These are phyloP conservation scores for Corydoras maculifer DNA, from an alignment of 2,113 vertebrate genomes.

Conservation along the genomic window DNA sequence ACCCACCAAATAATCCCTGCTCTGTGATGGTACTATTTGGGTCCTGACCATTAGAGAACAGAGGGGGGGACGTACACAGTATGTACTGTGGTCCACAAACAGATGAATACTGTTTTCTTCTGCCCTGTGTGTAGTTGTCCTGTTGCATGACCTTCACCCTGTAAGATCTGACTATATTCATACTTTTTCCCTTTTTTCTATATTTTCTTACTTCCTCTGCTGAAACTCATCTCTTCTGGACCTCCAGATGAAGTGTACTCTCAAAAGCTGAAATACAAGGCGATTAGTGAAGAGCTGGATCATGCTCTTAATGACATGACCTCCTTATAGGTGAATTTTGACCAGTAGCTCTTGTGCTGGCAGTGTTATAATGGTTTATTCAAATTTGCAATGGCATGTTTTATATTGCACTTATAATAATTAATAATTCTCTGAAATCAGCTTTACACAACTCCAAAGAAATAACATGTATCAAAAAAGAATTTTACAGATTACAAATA, in stretches of 20 bases:
- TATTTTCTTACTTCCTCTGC: slow-evolving; percentile 32
- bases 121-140: background rate
- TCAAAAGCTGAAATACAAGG: slow-evolving; percentile 88
- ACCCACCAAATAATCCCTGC: too few relatives aligned
- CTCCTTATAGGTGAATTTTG: slow-evolving; percentile 63
- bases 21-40: too few relatives aligned
- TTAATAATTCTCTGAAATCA: too few relatives aligned
- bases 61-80: too few relatives aligned
- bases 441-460: too few relatives aligned
- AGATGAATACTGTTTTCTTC: background rate
- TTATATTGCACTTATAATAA: too few relatives aligned
- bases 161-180: slow-evolving; percentile 19
- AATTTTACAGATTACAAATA: too few relatives aligned
- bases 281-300: slow-evolving; percentile 84
- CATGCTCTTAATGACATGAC: slow-evolving; percentile 83
- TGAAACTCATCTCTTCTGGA: slow-evolving; percentile 29
- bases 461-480: too few relatives aligned
- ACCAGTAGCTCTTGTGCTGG: background rate
- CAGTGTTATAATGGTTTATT: background rate
- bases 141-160: background rate
- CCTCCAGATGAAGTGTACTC: slow-evolving; percentile 79
- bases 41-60: too few relatives aligned
- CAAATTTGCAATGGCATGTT: too few relatives aligned
- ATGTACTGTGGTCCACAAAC: too few relatives aligned
- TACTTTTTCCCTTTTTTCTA: background rate